phyloP scores from a whole-genome alignment of 2,113 vertebrate genomes.

The Grus americana region DNA sequence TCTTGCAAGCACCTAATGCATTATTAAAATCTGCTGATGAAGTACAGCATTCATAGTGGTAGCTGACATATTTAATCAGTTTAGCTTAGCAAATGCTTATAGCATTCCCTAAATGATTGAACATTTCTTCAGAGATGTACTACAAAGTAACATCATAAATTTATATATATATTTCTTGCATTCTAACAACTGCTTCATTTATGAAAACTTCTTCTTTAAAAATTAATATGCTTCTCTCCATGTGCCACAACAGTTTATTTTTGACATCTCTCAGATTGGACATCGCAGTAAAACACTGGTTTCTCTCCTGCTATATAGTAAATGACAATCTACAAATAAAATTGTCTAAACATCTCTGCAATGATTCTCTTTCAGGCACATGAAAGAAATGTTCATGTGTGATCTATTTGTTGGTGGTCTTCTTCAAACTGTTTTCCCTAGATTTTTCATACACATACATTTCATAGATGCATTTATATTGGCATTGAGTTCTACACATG shows the following conservation, averaged over 20 bases:
- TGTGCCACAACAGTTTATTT: neutral
- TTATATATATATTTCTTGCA: neutral
- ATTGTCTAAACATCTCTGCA: neutral
- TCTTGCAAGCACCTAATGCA: neutral
- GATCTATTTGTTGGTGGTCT: slow-evolving; percentile 41
- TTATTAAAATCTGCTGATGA: neutral
- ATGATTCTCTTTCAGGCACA: neutral
- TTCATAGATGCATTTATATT: slow-evolving; percentile 36
- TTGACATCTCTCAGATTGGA: neutral
- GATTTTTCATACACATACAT: neutral
- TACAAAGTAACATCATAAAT: neutral
- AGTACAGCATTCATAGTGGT: neutral
- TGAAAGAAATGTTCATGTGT: neutral
- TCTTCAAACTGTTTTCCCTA: slow-evolving; percentile 9
- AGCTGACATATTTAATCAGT: neutral
- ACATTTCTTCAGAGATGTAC: neutral
- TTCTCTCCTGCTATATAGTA: neutral
- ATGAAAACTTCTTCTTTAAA: neutral
- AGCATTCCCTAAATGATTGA: neutral
- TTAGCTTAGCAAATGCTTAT: neutral
- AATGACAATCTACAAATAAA: neutral
- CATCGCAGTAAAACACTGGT: neutral
- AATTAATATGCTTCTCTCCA: neutral
- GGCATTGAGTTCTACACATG: neutral
- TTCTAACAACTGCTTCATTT: neutral